These are phyloP conservation scores for Caenorhabditis tropicalis DNA, from an alignment of 1,140 invertebrate species.

Conservation along the genomic window DNA sequence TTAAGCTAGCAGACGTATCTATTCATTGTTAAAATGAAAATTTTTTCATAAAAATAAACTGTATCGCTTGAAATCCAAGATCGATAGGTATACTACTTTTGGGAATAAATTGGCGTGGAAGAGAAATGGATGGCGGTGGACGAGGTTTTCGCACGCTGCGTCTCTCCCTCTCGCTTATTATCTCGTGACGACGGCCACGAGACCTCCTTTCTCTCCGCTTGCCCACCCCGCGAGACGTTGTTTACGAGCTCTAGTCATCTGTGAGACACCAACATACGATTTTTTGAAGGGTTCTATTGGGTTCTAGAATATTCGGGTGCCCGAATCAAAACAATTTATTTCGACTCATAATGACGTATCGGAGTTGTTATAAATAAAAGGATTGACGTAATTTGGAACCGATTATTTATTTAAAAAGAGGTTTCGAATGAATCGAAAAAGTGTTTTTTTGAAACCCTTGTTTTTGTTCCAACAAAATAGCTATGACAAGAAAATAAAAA, in stretches of 20 bases:
- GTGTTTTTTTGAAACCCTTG: no score
- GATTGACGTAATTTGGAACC: neutral
- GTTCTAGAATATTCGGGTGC: constrained; percentile 7
- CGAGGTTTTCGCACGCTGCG: neutral
- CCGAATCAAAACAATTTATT: neutral
- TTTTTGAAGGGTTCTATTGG: neutral
- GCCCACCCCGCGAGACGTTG: neutral
- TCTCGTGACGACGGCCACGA: constrained; percentile 40
- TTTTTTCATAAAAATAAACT: neutral
- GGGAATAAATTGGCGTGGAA: neutral
- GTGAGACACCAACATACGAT: neutral
- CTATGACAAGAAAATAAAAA: no score
- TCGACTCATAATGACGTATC: neutral
- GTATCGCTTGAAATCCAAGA: neutral
- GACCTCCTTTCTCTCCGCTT: neutral
- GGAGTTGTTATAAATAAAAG: neutral
- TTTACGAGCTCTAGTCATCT: constrained; percentile 19
- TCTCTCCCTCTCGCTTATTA: neutral
- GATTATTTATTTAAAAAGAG: no score
- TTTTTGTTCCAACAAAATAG: no score
- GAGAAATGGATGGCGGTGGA: neutral
- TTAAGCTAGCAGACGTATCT: no score
- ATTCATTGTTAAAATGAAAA: neutral
- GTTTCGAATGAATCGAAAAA: no score
- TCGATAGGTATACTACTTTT: neutral